phyloP scores from a whole-genome alignment of 2,113 vertebrate genomes.

The Clinocottus analis region DNA sequence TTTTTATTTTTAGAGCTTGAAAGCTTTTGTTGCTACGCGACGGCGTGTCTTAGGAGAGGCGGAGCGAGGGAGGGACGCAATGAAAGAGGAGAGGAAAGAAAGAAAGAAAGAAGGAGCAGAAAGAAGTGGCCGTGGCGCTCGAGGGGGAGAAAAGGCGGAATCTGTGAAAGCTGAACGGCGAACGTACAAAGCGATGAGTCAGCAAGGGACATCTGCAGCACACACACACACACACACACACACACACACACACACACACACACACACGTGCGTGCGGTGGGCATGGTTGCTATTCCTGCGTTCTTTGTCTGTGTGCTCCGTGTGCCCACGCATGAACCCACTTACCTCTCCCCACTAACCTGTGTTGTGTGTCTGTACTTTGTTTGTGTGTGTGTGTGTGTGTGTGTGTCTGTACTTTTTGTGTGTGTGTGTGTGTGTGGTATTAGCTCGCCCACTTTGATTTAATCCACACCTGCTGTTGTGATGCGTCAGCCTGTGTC shows the following conservation, averaged over 20 bases:
- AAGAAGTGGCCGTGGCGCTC: slow-evolving; percentile 58
- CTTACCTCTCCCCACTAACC: slow-evolving; percentile 75
- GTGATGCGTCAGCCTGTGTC: not conserved
- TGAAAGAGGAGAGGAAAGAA: slow-evolving; percentile 51
- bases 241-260: slow-evolving; percentile 30
- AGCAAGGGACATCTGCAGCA: slow-evolving; percentile 78
- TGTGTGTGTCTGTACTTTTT: slow-evolving; percentile 3
- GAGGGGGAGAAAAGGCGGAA: slow-evolving; percentile 71
- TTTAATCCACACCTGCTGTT: slow-evolving; percentile 27
- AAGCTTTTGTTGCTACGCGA: slow-evolving; percentile 86
- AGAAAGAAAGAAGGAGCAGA: slow-evolving; percentile 49
- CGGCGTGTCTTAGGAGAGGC: slow-evolving; percentile 69
- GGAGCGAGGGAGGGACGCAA: slow-evolving; percentile 61
- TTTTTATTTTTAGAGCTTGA: slow-evolving; percentile 82
- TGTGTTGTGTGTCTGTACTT: slow-evolving; percentile 45
- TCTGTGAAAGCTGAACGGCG: slow-evolving; percentile 79
- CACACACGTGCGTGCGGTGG: slow-evolving; percentile 43
- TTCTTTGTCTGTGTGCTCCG: slow-evolving; percentile 71
- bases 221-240: slow-evolving; percentile 32
- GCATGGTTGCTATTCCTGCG: slow-evolving; percentile 75
- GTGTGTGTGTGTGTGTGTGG: slow-evolving; percentile 19
- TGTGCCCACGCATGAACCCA: slow-evolving; percentile 78
- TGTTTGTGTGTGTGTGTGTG: slow-evolving; percentile 10
- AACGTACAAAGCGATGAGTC: slow-evolving; percentile 78
- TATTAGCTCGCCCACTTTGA: slow-evolving; percentile 66